Percentiles rank a stretch among this genome's conserved stretches.
Conservation (phyloP, 2,888 invertebrate species). For the Sialis fuliginosa region DNA sequence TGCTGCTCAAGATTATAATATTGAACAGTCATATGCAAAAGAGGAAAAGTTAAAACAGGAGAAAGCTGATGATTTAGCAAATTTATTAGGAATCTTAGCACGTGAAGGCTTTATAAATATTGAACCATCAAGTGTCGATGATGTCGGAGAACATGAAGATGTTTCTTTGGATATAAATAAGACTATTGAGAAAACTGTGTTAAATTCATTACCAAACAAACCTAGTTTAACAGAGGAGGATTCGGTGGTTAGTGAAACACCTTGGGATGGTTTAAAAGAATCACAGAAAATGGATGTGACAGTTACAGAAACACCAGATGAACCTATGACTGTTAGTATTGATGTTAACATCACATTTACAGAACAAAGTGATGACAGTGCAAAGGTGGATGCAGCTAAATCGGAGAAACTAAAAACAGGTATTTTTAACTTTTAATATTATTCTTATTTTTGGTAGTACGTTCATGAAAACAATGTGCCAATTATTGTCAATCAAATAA, state of each 20-base stretch:
- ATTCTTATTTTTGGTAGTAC: no score
- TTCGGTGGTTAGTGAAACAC: slow-evolving; percentile 11
- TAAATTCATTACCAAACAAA: no score
- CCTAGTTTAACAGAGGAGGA: no score
- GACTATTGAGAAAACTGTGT: no score
- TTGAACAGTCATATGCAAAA: slow-evolving; percentile 70
- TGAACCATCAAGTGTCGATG: slow-evolving; percentile 42
- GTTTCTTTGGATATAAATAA: no score
- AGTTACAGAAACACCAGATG: slow-evolving; percentile 4
- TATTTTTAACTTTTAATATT: no score
- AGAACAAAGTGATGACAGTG: no score
- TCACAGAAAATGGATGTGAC: background rate
- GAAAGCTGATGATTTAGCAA: slow-evolving; percentile 35
- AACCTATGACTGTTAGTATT: slow-evolving; percentile 8
- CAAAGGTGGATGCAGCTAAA: no score
- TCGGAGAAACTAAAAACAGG: no score
- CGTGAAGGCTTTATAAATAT: slow-evolving; percentile 52
- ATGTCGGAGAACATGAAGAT: no score
- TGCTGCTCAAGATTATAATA: slow-evolving; percentile 52
- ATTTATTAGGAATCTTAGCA: slow-evolving; percentile 42
- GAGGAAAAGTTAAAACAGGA: slow-evolving; percentile 54
- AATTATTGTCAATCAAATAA: no score
- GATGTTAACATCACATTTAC: background rate
- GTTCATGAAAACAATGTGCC: no score
- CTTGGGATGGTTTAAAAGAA: slow-evolving; percentile 15